phyloP scores from a whole-genome alignment of 2,113 vertebrate species.

The Festucalex cinctus region DNA sequence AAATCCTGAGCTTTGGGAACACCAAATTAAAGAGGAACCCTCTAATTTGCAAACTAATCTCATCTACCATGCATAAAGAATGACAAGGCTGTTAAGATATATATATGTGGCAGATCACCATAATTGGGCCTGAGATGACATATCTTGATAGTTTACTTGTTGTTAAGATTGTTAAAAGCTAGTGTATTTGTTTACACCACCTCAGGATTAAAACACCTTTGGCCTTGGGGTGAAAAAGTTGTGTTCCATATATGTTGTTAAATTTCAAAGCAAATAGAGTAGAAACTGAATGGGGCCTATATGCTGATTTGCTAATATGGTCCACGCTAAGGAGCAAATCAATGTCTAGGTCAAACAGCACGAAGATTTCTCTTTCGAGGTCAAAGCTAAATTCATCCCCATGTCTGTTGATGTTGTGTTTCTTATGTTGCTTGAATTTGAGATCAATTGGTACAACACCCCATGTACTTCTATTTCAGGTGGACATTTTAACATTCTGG shows the following conservation, averaged over 20 bases:
- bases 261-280: not conserved
- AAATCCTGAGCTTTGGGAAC: slow-evolving; percentile 34
- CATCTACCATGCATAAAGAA: slow-evolving; percentile 40
- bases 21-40: slow-evolving; percentile 40
- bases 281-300: slow-evolving; percentile 35
- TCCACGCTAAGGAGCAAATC: slow-evolving; percentile 75
- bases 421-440: not conserved
- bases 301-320: slow-evolving; percentile 49
- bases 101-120: not conserved
- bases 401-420: slow-evolving; percentile 60
- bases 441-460: not conserved
- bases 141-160: not conserved
- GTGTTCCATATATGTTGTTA: not conserved
- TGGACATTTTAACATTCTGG: slow-evolving; percentile 1
- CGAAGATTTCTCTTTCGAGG: slow-evolving; percentile 78
- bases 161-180: not conserved
- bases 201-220: not conserved
- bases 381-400: slow-evolving; percentile 73
- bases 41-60: slow-evolving; percentile 42
- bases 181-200: not conserved
- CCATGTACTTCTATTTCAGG: not conserved
- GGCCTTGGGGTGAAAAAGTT: not conserved
- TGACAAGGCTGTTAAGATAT: not conserved
- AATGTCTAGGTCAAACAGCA: slow-evolving; percentile 78
- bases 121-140: not conserved